Percentiles rank a stretch among this genome's conserved stretches.
These are phyloP conservation scores for Oncorhynchus keta DNA, from an alignment of 2,113 vertebrate genomes.

Conservation along the genomic window DNA sequence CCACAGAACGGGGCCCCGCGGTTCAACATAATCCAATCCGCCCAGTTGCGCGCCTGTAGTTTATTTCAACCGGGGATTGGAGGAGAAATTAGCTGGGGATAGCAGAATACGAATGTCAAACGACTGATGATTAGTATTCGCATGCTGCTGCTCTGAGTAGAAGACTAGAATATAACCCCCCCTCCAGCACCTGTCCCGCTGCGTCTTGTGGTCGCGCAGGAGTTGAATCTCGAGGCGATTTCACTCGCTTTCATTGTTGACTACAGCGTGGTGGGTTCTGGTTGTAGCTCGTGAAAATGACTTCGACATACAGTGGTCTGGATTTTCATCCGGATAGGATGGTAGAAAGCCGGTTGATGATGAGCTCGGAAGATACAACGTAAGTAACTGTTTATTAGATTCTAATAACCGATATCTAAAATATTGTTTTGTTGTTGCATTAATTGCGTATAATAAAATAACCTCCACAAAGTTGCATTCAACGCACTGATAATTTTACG, in stretches of 20 bases:
- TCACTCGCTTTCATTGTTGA: slow-evolving; percentile 78
- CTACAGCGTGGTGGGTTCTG: slow-evolving; percentile 48
- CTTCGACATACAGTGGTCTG: slow-evolving; percentile 88
- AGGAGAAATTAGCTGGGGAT: slow-evolving; percentile 50
- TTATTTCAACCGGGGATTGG: background rate
- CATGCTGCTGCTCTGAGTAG: background rate
- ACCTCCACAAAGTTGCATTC: background rate
- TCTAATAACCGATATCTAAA: background rate
- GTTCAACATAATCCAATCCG: too few species aligned
- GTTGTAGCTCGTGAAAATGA: slow-evolving; percentile 76
- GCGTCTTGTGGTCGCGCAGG: slow-evolving; percentile 81
- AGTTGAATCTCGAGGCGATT: slow-evolving; percentile 79
- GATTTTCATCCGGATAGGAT: slow-evolving; percentile 89
- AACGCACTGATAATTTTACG: background rate
- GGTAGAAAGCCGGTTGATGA: slow-evolving; percentile 86
- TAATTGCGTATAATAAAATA: background rate
- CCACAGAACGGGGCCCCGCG: too few species aligned
- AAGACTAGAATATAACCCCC: background rate
- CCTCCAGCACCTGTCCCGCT: slow-evolving; percentile 83
- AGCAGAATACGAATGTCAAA: slow-evolving; percentile 57
- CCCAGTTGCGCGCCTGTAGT: background rate
- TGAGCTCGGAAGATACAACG: slow-evolving; percentile 85
- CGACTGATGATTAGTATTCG: background rate
- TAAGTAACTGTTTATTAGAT: slow-evolving; percentile 71
- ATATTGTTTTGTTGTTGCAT: background rate